A percentile compares a stretch with the other conserved stretches of the same genome.
Conservation (phyloP, 2,888 invertebrate genomes). For the Drosophila mayaguana region DNA sequence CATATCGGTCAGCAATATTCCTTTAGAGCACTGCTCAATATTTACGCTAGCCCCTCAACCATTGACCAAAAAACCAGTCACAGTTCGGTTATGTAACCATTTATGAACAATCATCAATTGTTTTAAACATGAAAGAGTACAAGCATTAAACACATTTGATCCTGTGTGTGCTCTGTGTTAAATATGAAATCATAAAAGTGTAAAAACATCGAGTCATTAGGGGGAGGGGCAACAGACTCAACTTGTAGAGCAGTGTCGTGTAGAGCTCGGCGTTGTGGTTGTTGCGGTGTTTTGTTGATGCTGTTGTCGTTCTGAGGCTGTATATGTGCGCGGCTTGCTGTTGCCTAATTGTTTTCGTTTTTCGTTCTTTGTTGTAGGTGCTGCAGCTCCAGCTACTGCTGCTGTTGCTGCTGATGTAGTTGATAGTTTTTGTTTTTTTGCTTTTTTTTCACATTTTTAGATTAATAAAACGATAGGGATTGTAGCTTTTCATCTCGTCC, state of each 20-base stretch:
- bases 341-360: conserved; percentile 4
- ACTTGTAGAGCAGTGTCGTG: conserved; percentile 1
- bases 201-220: conserved; percentile 28
- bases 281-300: neutral
- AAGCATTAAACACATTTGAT: conserved; percentile 9
- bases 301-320: neutral
- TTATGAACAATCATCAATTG: conserved; percentile 62
- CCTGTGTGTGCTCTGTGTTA: conserved; percentile 18
- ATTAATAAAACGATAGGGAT: conserved; percentile 68
- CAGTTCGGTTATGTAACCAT: conserved; percentile 22
- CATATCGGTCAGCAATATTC: too few relatives aligned
- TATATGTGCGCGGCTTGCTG: neutral
- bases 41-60: neutral
- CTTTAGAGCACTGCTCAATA: neutral
- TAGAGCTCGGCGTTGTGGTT: neutral
- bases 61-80: neutral
- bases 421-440: neutral
- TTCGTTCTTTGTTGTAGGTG: conserved; percentile 1
- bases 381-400: neutral
- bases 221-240: conserved; percentile 7
- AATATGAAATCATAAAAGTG: conserved; percentile 26
- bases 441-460: conserved; percentile 40
- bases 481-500: conserved; percentile 75
- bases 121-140: conserved; percentile 32
- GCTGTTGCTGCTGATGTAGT: neutral